Conservation (phyloP, 2,113 vertebrate genomes). For the Tiliqua scincoides region DNA sequence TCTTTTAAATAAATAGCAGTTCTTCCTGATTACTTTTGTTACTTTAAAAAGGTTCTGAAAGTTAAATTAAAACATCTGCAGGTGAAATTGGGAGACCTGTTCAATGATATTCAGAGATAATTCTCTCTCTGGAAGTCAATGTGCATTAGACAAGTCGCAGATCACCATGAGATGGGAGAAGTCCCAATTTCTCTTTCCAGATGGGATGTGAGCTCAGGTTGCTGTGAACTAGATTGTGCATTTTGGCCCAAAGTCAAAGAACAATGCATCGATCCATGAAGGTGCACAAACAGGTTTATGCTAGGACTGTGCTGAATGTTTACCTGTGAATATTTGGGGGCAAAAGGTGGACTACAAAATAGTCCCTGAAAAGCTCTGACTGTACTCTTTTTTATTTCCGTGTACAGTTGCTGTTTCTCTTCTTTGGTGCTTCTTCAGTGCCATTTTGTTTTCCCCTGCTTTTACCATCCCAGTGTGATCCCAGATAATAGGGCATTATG, state of each 20-base stretch:
- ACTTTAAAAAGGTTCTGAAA: background rate
- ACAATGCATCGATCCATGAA: background rate
- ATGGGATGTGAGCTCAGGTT: background rate
- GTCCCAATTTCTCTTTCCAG: background rate
- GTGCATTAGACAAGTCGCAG: background rate
- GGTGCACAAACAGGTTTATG: background rate
- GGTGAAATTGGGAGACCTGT: background rate
- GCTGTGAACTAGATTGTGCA: background rate
- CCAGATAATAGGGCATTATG: background rate
- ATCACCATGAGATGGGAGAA: background rate
- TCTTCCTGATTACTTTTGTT: background rate
- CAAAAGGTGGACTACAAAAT: background rate
- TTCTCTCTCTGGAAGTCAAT: background rate
- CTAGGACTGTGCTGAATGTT: background rate
- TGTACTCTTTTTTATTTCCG: background rate
- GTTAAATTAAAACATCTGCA: background rate
- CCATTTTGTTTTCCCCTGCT: background rate
- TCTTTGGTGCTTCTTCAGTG: background rate
- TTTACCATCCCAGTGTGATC: background rate
- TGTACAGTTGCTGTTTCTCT: background rate
- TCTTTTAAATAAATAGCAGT: no score
- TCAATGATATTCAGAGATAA: background rate
- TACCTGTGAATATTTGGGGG: no score
- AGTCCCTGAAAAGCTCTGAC: background rate
- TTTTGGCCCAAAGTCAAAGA: background rate